Percentiles rank a stretch among this genome's conserved stretches.
phyloP scores from a whole-genome alignment of 2,888 invertebrate genomes.

The Eupithecia dodoneata region DNA sequence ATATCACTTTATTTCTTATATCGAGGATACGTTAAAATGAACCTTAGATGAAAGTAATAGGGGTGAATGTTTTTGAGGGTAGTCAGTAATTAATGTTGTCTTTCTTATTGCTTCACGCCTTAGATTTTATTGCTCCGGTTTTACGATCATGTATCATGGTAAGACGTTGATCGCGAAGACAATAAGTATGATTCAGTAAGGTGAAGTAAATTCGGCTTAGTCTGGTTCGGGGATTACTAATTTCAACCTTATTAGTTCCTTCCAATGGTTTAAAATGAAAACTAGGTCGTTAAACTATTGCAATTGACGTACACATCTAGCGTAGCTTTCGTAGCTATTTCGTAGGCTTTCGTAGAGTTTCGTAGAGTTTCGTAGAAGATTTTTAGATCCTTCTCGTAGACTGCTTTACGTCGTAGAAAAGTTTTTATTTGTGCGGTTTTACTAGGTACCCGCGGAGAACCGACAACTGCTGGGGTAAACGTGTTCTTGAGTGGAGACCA shows the following conservation, averaged over 20 bases:
- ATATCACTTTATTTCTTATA: slow-evolving; percentile 6
- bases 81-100: slow-evolving; percentile 75
- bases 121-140: slow-evolving; percentile 76
- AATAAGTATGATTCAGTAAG: slow-evolving; percentile 17
- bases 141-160: slow-evolving; percentile 49
- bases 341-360: neutral
- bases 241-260: neutral
- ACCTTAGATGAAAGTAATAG: slow-evolving; percentile 47
- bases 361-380: neutral
- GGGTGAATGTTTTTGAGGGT: slow-evolving; percentile 39
- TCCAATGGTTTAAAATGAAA: no score
- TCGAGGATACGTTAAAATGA: slow-evolving; percentile 23
- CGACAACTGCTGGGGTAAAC: no score
- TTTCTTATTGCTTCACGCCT: slow-evolving; percentile 83
- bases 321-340: neutral
- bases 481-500: no score
- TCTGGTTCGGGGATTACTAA: neutral
- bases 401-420: neutral
- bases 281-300: no score
- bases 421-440: neutral
- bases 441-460: neutral
- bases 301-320: no score
- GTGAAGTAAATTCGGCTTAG: neutral
- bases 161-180: slow-evolving; percentile 31
- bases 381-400: no score